Evolutionary conservation across 2,113 vertebrate genomes (phyloP), one percentile per base, ranked within the genome.

Genomic region (Prietella phreatophila): DNA sequence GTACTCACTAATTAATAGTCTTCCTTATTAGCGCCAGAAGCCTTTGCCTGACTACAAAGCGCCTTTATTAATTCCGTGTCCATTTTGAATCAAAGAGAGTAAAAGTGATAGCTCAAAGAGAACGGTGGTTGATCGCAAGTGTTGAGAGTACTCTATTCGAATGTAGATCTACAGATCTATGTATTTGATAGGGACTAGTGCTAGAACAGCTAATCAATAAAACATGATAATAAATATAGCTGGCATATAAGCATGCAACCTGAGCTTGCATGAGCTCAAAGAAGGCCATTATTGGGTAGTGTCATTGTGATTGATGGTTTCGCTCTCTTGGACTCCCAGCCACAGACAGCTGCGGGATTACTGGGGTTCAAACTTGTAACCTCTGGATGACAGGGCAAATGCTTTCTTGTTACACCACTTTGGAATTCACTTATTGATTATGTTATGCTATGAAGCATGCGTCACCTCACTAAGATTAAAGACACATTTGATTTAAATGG

Each of bases 1-100:
- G 47, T 27, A 25, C 8, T 42, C 27, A 85, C 67, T 82, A 82
- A 82, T 82, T 82, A 61, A 82, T 82, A 78, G 33, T 25, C 30
- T 39, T 39, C 20, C 50, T 15, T 42, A 85, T 71, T 73, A 85
- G 67, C 33, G 27, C 33, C 20, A 82, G 20, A 82, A 33, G 27
- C 9, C 17, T 36, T 36, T 58, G 53, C 8, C 55, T 36, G 30
- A 36, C 19, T 82, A 22, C 30, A 36, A 9, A 60, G 17, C 9
- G 2, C 58, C 17, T 82, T 82, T 25, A 6, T 36, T 36, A 22
- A 58, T 81, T 81, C 55, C 10, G 2, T 20, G 27, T 33, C 15
- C 27, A 33, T 30, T 55, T 30, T 80, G 50, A 36, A 56, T 58
- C n/a, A 30, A 55, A 56, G 17, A 33, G 6, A n/a, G 3, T 10